Evolutionary conservation across 2,888 invertebrate species (phyloP), one percentile per base, ranked within the genome.

Genomic region (Isotomurus palustris): DNA sequence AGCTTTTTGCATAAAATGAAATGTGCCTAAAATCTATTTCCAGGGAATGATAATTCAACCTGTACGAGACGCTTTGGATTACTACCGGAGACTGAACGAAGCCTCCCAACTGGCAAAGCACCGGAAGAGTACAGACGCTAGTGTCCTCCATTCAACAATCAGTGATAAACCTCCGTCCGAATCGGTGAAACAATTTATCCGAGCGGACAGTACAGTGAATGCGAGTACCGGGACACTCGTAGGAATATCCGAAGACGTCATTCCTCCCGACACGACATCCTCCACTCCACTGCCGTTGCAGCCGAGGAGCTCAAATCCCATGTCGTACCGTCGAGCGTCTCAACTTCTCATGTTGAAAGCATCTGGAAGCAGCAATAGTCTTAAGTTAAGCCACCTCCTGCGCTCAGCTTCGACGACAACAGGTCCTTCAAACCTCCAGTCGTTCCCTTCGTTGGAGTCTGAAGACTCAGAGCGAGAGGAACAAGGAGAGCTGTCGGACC

Each of bases 11-110:
- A 35, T 22, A 8, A 1, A 19, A 25, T 6, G 1, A 21, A n/a
- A 29, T n/a, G n/a, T 27, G 19, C 22, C 53, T 44, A 44, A 35
- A 24, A 2, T 47, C 3, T 32, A 32, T 32, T 74, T 76, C 2
- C 73, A 83, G 83, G 80, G 80, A 53, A 75, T 83, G 70, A 83
- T 83, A 66, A 80, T 84, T 40, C 78, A 81, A 53, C 84, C 83
- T 1, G 84, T 82, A 2, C 76, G 80, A 56, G 81, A 80, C 64
- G 82, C 83, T 4, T 73, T 83, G 58, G 83, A 83, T 27, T 82
- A 83, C 71, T 83, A 83, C 71, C 76, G 81, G 32, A 77, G 80
- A 60, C 73, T 84, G 64, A 83, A 83, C 74, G 83, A 83, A 71
- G 81, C 81, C 4, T 79, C 81, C 19, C 81, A 81, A 72, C 81